Base-by-base conservation (phyloP, 2,113 vertebrate species). In the Periophthalmus modestus region DNA sequence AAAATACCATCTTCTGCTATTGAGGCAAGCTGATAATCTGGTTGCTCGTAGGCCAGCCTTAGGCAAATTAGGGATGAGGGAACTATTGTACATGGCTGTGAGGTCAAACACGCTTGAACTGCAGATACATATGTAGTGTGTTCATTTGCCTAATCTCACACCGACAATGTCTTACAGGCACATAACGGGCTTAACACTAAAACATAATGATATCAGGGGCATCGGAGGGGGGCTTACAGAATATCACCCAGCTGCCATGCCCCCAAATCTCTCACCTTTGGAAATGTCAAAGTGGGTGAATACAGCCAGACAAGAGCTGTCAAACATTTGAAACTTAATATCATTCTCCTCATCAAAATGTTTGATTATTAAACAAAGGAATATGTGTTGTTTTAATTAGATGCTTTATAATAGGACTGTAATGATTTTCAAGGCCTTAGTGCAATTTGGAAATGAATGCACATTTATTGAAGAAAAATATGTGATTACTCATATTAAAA, bases 131-230 rank as follows among this genome's bases (percentile, higher is more conserved):
- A 92, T 93, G 88, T 89, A 93, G 57, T 24, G 57, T 92, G 91
- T 90, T 92, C 87, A 93, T 93, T 91, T 91, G 85, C 86, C 88
- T 92, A 93, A 93, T 92, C 91, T 93, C 82, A 84, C 89, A 80
- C 87, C 84, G 86, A 92, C 89, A 92, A 92, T 93, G 92, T 91
- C 91, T 92, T 90, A 91, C 89, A 92, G 91, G 90, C 91, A 91
- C 84, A 89, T 91, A 89, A 90, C 90, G 90, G 90, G 85, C 89
- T 92, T 91, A 92, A 91, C 85, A 86, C 86, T 87, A 78, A 85
- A 62, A 89, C 80, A 90, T 88, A 92, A 91, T 91, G 79, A 87
- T 92, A 93, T 92, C 90, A 88, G 88, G 58, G 87, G 84, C 85
- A 90, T 90, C 88, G 82, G 87, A 79, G n/a, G 69, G 78, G 76